Evolutionary conservation across 2,113 vertebrate species (phyloP), one percentile per base, ranked within the genome.

Genomic region (Microtus ochrogaster): DNA sequence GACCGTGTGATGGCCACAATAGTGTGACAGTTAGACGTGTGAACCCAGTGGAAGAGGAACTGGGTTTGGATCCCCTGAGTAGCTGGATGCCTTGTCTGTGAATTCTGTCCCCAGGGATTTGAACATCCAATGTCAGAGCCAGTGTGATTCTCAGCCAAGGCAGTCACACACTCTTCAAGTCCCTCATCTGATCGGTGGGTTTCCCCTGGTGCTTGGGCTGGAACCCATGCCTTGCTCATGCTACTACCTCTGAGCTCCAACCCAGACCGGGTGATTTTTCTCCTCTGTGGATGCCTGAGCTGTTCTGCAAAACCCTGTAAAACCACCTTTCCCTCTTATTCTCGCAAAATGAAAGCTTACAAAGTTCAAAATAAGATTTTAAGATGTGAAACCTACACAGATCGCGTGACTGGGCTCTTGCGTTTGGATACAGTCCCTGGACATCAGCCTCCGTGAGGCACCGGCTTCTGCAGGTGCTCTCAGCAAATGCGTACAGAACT

Each of bases 121-220:
- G 77, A 82, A 65, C 73, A 7, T 12, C 7, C 83, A 9, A 17
- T 5, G 28, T 44, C 68, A 12, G 22, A 12, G 33, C 81, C 63
- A 4, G 3, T 17, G 77, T 0, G n/a, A 3, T 3, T 24, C 58
- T 76, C 41, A 61, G 9, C 65, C n/a, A 1, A 36, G n/a, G 14
- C 19, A 22, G n/a, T 84, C 7, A 9, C 22, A 2, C 19, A 10
- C 5, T 66, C 85, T 36, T 33, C 33, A 7, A 36, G 6, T 12
- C 41, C 13, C 14, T 4, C 2, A 0, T 63, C 70, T 49, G 2
- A 0, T 19, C 0, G 14, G 41, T 2, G 19, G 16, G 1, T 44
- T 3, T 28, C 52, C 70, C 22, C 16, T 14, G 5, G 16, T 44
- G 26, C 52, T 74, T 28, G 10, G 52, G 17, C 8, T 33, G 49